These are phyloP conservation scores for Trialeurodes vaporariorum DNA, from an alignment of 1,140 invertebrate species.

Conservation along the genomic window DNA sequence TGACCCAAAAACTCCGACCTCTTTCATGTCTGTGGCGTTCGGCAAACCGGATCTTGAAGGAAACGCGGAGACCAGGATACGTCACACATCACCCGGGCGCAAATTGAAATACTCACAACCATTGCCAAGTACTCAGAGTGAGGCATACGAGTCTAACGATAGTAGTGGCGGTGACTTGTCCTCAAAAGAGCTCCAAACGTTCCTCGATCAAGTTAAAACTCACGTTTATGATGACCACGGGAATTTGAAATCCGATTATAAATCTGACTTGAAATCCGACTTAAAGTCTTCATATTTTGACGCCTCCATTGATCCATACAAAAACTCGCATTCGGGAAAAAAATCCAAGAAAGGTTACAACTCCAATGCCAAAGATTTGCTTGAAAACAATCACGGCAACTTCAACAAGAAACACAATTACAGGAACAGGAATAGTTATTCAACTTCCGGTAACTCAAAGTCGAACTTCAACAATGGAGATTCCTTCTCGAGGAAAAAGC, in stretches of 20 bases:
- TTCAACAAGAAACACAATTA: not conserved
- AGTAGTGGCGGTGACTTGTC: not conserved
- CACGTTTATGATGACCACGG: not conserved
- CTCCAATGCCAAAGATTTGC: not conserved
- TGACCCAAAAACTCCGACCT: not conserved
- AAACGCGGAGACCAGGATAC: not conserved
- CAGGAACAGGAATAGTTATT: not conserved
- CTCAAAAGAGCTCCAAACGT: not conserved
- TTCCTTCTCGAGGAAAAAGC: not conserved
- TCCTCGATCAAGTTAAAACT: not conserved
- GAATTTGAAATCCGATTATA: not conserved
- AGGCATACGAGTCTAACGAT: not conserved
- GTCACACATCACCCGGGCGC: not conserved
- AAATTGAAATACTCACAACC: not conserved
- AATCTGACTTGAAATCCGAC: not conserved
- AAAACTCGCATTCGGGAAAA: not conserved
- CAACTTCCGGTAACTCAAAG: not conserved
- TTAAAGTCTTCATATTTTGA: not conserved
- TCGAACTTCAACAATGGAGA: not conserved
- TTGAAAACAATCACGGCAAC: not conserved
- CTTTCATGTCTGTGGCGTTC: not conserved
- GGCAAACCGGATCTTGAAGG: not conserved
- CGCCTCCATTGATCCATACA: not conserved
- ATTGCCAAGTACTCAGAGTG: too few species aligned
- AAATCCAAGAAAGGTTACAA: not conserved